Conservation (phyloP, 92 coral and sea anemone species). For the Zoanthus solanderi region DNA sequence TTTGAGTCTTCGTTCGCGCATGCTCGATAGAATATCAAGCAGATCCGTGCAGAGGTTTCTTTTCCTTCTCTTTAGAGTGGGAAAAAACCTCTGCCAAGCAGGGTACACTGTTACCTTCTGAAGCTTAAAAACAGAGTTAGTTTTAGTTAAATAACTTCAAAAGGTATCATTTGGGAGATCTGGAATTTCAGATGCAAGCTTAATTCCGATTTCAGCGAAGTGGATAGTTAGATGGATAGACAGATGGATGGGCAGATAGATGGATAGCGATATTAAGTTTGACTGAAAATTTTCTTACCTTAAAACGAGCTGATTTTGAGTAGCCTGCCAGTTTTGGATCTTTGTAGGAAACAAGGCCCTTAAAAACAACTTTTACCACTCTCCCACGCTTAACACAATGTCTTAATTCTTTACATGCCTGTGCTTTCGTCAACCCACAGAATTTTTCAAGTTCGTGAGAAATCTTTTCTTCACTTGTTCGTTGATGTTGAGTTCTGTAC, state of each 20-base stretch:
- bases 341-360: constrained; percentile 58
- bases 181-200: no score
- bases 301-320: constrained; percentile 12
- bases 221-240: neutral
- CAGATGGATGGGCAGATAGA: neutral
- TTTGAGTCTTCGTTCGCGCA: no score
- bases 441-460: constrained; percentile 49
- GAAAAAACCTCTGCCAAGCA: no score
- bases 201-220: no score
- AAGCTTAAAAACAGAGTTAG: no score
- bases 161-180: no score
- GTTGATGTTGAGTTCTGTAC: constrained; percentile 57
- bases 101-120: no score
- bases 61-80: no score
- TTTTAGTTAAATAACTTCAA: no score
- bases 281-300: neutral
- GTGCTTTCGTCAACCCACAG: constrained; percentile 53
- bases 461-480: constrained; percentile 62
- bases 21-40: no score
- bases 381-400: constrained; percentile 57
- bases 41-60: no score
- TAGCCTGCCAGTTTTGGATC: constrained; percentile 34
- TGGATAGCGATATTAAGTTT: neutral
- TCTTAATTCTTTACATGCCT: constrained; percentile 54
- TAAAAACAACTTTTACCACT: constrained; percentile 55